A percentile compares a stretch with the other conserved stretches of the same genome.
These are phyloP conservation scores for Scarus forsteni DNA, from an alignment of 2,797 vertebrate genomes.

Conservation along the genomic window DNA sequence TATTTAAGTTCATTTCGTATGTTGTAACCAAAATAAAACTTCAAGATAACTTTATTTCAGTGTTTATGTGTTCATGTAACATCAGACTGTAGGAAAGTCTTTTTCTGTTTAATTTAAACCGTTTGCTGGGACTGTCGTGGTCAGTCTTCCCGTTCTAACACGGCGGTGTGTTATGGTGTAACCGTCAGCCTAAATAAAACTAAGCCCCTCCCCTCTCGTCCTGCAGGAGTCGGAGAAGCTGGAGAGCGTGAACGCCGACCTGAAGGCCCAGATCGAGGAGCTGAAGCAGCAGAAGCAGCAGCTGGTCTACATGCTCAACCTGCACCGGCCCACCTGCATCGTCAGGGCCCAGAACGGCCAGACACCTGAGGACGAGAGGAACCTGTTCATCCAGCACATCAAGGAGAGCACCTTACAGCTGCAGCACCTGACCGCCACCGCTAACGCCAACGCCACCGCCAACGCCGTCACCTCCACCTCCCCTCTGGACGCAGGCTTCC, in stretches of 20 bases:
- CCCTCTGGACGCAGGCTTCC: conserved; percentile 32
- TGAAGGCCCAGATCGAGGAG: conserved; percentile 97
- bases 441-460: not conserved
- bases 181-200: no score
- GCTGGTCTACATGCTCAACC: conserved; percentile 98
- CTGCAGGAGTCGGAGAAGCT: conserved; percentile 95
- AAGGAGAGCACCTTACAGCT: conserved; percentile 92
- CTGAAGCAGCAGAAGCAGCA: conserved; percentile 98
- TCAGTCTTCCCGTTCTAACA: no score
- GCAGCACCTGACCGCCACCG: conserved; percentile 71
- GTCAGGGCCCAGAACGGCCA: conserved; percentile 94
- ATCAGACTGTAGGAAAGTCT: no score
- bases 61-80: no score
- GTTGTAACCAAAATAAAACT: no score
- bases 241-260: conserved; percentile 92
- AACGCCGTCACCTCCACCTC: not conserved
- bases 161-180: no score
- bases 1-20: no score
- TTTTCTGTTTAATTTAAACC: no score
- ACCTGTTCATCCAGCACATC: conserved; percentile 97
- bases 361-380: conserved; percentile 96
- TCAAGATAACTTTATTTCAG: no score
- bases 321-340: conserved; percentile 97
- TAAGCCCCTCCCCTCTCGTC: not conserved
- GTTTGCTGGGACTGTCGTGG: no score